phyloP scores from a whole-genome alignment of 1,140 invertebrate species.

The Latrodectus geometricus region DNA sequence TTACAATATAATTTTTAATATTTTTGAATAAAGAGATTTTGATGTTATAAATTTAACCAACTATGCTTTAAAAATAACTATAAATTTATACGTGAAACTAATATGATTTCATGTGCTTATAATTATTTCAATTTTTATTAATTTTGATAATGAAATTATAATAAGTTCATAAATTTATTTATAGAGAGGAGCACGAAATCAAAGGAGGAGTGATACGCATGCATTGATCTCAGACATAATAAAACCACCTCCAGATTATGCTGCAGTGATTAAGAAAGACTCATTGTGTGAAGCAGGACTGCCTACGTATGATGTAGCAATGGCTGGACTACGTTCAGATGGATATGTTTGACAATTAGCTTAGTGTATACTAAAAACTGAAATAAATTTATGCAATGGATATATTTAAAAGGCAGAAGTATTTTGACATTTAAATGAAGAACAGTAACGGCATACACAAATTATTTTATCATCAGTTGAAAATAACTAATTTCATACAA shows the following conservation, averaged over 20 bases:
- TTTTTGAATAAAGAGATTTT: no score
- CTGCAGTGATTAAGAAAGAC: constrained; percentile 46
- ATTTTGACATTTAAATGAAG: no score
- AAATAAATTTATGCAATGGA: no score
- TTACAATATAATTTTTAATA: no score
- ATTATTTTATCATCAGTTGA: no score
- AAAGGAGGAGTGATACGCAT: constrained; percentile 43
- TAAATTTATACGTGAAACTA: not conserved
- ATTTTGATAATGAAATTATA: not conserved
- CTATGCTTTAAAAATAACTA: not conserved
- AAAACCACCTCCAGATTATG: constrained; percentile 51
- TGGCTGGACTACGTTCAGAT: constrained; percentile 13
- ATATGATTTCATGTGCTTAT: not conserved
- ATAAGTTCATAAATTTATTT: not conserved
- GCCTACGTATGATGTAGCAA: constrained; percentile 44
- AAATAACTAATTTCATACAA: no score
- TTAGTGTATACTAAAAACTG: not conserved
- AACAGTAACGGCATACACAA: not conserved
- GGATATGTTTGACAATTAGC: constrained; percentile 8
- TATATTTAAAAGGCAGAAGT: no score
- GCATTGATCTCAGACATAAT: constrained; percentile 36
- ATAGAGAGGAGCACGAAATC: constrained; percentile 27
- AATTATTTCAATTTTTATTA: not conserved
- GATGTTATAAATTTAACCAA: no score
- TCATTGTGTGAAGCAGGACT: constrained; percentile 28